A percentile compares a stretch with the other conserved stretches of the same genome.
These are phyloP conservation scores for Chaetops frenatus DNA, from an alignment of 2,113 vertebrate genomes.

Conservation along the genomic window DNA sequence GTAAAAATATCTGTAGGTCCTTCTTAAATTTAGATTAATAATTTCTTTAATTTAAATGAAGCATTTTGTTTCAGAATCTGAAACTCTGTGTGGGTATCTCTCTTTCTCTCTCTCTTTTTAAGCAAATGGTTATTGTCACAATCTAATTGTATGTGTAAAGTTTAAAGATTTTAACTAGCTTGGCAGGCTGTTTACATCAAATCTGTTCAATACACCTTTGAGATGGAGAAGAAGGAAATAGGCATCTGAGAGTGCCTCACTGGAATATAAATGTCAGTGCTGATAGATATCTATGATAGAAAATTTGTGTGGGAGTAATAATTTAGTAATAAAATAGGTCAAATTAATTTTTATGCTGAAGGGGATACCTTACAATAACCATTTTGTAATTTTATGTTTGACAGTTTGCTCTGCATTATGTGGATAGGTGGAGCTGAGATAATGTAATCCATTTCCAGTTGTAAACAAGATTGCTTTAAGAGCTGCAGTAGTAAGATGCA, in stretches of 20 bases:
- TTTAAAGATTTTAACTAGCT: constrained; percentile 55
- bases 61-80: neutral
- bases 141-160: constrained; percentile 49
- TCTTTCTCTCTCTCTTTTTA: neutral
- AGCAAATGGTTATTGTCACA: constrained; percentile 10
- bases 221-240: constrained; percentile 23
- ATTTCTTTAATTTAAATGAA: neutral
- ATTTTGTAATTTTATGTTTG: constrained; percentile 62
- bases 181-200: constrained; percentile 49
- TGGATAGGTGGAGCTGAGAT: constrained; percentile 46
- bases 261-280: constrained; percentile 56
- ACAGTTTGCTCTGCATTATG: constrained; percentile 53
- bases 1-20: constrained; percentile 22
- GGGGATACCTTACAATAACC: constrained; percentile 60
- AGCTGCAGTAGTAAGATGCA: constrained; percentile 51
- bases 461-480: constrained; percentile 61
- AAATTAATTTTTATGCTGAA: constrained; percentile 63
- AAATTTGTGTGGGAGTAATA: constrained; percentile 68
- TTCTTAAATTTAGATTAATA: neutral
- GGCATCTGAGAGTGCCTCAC: constrained; percentile 8
- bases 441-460: constrained; percentile 56
- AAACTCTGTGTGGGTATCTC: neutral
- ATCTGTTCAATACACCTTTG: constrained; percentile 46
- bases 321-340: constrained; percentile 65
- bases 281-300: constrained; percentile 55